These are phyloP conservation scores for Leucophora obtusa DNA, from an alignment of 2,888 invertebrate species.

Conservation along the genomic window DNA sequence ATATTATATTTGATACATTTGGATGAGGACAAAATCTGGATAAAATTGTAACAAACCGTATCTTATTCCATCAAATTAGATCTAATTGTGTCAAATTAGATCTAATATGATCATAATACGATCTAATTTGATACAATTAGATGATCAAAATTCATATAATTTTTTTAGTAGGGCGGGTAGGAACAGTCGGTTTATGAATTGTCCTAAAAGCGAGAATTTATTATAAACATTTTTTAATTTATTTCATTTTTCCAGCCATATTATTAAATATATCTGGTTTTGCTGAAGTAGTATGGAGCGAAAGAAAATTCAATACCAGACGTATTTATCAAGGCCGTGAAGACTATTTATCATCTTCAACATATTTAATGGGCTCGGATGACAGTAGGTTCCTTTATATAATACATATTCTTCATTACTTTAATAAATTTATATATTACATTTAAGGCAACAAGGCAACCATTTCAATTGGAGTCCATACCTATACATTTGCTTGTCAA, in stretches of 20 bases:
- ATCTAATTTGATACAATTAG: too few species aligned
- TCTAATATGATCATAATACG: too few species aligned
- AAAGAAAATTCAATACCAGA: conserved; percentile 52
- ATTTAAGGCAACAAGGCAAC: conserved; percentile 62
- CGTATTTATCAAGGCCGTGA: conserved; percentile 70
- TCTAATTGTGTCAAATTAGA: too few species aligned
- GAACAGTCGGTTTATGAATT: too few species aligned
- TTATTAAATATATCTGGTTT: conserved; percentile 72
- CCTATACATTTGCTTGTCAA: conserved; percentile 79
- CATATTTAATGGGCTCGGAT: conserved; percentile 79
- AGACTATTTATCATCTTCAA: conserved; percentile 79
- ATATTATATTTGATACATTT: too few species aligned
- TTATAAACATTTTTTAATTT: too few species aligned
- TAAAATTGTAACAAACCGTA: too few species aligned
- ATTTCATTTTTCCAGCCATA: conserved; percentile 56
- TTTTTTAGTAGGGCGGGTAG: too few species aligned
- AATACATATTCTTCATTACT: not conserved
- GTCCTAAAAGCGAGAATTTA: too few species aligned
- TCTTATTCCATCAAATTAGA: too few species aligned
- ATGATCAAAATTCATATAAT: too few species aligned
- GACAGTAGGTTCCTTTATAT: conserved; percentile 75
- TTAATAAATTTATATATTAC: not conserved
- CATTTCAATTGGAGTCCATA: conserved; percentile 78
- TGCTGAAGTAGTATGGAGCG: conserved; percentile 72
- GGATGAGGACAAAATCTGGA: too few species aligned